Conservation (phyloP, 2,797 vertebrate species). For the Neosilurus hyrtlii region DNA sequence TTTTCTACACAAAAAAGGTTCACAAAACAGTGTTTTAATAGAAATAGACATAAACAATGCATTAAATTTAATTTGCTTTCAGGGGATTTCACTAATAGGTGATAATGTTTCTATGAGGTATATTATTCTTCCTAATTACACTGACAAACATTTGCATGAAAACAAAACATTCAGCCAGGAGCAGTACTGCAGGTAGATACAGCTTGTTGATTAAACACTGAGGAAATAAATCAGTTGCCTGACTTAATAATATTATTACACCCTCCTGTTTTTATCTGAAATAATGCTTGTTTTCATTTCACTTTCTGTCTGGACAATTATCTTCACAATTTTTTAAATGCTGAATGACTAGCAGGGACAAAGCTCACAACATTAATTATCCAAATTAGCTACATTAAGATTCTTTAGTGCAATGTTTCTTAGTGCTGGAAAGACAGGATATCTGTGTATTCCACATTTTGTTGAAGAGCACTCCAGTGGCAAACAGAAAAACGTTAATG, state of each 20-base stretch:
- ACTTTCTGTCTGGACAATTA: background rate
- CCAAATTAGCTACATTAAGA: background rate
- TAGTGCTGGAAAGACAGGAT: background rate
- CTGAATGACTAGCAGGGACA: background rate
- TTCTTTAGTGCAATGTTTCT: background rate
- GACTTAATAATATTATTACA: background rate
- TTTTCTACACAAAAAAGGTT: too few relatives aligned
- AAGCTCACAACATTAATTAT: background rate
- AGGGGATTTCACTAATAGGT: background rate
- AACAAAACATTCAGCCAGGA: background rate
- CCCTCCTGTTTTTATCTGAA: background rate
- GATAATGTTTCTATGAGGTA: background rate
- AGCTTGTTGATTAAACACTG: background rate
- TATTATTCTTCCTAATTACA: background rate
- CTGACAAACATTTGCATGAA: background rate
- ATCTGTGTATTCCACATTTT: background rate
- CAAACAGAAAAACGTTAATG: conserved; percentile 3
- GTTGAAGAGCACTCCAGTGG: background rate
- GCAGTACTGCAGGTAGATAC: background rate
- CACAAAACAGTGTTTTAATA: too few relatives aligned
- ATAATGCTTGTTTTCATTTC: background rate
- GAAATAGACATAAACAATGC: too few relatives aligned
- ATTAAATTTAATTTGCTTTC: too few relatives aligned
- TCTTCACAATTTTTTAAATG: background rate
- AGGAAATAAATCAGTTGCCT: background rate